These are phyloP conservation scores for Incurvaria masculella DNA, from an alignment of 2,888 invertebrate species.

Conservation along the genomic window DNA sequence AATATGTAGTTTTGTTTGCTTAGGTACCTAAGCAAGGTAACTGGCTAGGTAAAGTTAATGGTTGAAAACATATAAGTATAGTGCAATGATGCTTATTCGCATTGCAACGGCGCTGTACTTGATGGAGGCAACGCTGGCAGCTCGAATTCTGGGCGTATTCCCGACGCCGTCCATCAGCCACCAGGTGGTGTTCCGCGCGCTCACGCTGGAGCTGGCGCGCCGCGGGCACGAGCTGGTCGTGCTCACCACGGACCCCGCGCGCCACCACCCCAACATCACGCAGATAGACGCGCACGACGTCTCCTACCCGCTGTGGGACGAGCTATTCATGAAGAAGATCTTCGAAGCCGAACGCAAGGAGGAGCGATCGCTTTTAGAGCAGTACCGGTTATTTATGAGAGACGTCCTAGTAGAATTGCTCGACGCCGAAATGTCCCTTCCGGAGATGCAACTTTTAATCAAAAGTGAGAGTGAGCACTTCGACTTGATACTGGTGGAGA, in stretches of 20 bases:
- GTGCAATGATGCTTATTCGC: background rate
- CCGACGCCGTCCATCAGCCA: conserved; percentile 40
- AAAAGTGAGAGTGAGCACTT: conserved; percentile 22
- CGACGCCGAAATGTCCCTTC: conserved; percentile 19
- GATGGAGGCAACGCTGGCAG: conserved; percentile 2
- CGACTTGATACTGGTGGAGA: conserved; percentile 38
- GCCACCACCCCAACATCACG: conserved; percentile 16
- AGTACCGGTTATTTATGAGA: background rate
- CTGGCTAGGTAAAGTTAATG: too few species aligned
- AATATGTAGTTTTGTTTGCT: too few species aligned
- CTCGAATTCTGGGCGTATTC: conserved; percentile 20
- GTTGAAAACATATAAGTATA: too few species aligned
- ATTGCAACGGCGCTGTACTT: background rate
- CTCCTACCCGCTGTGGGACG: conserved; percentile 17
- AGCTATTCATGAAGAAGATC: background rate
- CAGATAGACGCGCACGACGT: conserved; percentile 16
- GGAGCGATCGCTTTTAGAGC: background rate
- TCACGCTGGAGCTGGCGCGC: conserved; percentile 33
- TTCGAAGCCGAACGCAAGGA: background rate
- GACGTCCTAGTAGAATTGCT: conserved; percentile 7
- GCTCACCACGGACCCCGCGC: conserved; percentile 38
- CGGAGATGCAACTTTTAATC: conserved; percentile 20
- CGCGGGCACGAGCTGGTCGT: conserved; percentile 42
- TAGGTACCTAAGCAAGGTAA: too few species aligned
- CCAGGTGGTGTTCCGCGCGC: conserved; percentile 33